These are phyloP conservation scores for Diaphora mendica DNA, from an alignment of 2,888 invertebrate species.

Conservation along the genomic window DNA sequence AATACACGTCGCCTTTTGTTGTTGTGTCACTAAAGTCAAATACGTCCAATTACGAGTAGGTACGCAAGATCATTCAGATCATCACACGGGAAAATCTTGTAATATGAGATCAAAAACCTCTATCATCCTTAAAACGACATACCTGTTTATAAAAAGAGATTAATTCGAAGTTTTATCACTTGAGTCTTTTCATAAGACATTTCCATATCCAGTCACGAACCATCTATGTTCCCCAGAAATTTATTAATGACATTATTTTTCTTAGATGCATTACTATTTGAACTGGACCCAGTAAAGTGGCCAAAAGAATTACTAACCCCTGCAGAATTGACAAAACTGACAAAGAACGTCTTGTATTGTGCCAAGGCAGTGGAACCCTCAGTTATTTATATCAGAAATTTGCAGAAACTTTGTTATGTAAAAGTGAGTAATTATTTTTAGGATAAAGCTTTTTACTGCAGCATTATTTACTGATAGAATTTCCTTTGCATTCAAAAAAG, in stretches of 20 bases:
- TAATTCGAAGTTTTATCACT: background rate
- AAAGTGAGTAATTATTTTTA: slow-evolving; percentile 55
- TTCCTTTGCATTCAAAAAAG: no score
- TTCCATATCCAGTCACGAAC: background rate
- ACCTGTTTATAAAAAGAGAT: no score
- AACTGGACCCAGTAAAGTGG: slow-evolving; percentile 59
- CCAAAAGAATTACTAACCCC: slow-evolving; percentile 45
- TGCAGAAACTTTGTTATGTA: slow-evolving; percentile 65
- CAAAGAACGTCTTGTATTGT: slow-evolving; percentile 55
- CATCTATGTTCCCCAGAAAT: background rate
- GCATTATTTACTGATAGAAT: no score
- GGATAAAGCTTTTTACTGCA: background rate
- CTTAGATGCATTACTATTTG: slow-evolving; percentile 71
- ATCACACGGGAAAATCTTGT: background rate
- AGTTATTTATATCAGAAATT: slow-evolving; percentile 66
- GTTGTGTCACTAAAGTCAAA: background rate
- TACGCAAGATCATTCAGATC: background rate
- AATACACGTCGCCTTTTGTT: background rate
- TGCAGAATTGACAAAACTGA: slow-evolving; percentile 53
- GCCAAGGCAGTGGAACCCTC: slow-evolving; percentile 69
- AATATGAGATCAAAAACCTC: background rate
- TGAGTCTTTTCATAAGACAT: background rate
- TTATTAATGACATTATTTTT: slow-evolving; percentile 9
- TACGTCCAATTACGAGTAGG: no score
- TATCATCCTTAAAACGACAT: no score